Base-by-base conservation (phyloP, 2,888 invertebrate species). In the Drosophila neotestacea region DNA sequence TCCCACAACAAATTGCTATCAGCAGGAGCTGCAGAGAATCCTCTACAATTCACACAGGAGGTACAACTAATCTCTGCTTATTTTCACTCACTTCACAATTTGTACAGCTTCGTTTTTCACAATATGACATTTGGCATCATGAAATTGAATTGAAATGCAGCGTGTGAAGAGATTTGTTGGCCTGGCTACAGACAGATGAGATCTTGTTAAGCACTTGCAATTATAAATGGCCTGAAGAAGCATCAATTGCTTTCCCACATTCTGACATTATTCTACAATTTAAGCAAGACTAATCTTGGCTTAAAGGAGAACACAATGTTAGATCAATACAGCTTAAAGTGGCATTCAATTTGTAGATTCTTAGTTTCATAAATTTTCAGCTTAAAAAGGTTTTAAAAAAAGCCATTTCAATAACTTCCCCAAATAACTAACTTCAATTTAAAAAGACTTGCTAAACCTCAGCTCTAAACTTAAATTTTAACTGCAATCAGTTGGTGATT, bases 1-100 rank as follows among this genome's bases (percentile, higher is more conserved):
- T 79, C 70, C 65, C 61, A 47, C 58, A 70, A 69, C 75, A 61
- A 73, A 78, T 78, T 34, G 63, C 42, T 41, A 48, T 44, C 69
- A 73, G 58, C 64, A 34, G 56, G 39, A 51, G 56, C 36, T 41
- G 28, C 6, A 32, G 32, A 32, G 32, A 6, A 32, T 6, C 32
- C 32, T 6, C 9, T 32, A 9, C 32, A 30, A 44, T 4, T 30
- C 22, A 10, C 3, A 42, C 52, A 56, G 51, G 58, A 51, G 28
- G 52, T 42, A 36, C 50, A 48, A 52, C 41, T 61, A 64, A 76
- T 56, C 64, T 42, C 54, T 47, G 42, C 56, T 52, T 48, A 41
- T 52, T 42, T 65, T 22, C 36, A 39, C 32, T 52, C 46, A 6
- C 27, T 32, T 9, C 36, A 50, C 44, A 50, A 60, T 46, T 48